phyloP scores from a whole-genome alignment of 2,113 vertebrate genomes.

The Mesocricetus auratus region DNA sequence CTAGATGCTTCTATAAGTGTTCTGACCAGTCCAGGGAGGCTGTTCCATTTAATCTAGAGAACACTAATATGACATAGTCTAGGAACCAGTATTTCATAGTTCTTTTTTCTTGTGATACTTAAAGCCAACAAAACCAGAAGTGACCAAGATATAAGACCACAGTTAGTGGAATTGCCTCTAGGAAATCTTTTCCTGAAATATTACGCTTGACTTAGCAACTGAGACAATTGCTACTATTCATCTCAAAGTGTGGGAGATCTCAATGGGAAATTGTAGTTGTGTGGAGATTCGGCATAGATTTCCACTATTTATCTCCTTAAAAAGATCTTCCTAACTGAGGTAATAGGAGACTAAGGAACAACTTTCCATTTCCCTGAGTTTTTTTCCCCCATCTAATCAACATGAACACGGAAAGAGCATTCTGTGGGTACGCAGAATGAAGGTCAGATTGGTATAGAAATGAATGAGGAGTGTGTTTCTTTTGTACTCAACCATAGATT shows the following conservation, averaged over 20 bases:
- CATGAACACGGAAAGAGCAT: neutral
- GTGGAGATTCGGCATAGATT: neutral
- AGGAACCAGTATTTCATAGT: neutral
- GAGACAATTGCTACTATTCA: constrained; percentile 5
- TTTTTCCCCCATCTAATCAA: neutral
- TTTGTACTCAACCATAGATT: neutral
- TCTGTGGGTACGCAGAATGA: neutral
- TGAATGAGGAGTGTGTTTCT: neutral
- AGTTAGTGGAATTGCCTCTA: neutral
- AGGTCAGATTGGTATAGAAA: neutral
- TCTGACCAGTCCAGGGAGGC: neutral
- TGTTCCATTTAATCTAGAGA: neutral
- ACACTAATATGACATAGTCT: neutral
- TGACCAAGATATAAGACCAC: neutral
- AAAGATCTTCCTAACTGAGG: constrained; percentile 29
- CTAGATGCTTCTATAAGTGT: neutral
- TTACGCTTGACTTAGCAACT: neutral
- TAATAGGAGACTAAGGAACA: neutral
- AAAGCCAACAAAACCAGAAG: neutral
- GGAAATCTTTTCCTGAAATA: neutral
- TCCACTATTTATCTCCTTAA: constrained; percentile 41
- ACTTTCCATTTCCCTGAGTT: neutral
- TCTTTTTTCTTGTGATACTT: neutral
- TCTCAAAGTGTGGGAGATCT: constrained; percentile 41
- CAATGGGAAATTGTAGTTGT: constrained; percentile 2